Conservation (phyloP, 2,888 invertebrate species). For the Papilio gigon region DNA sequence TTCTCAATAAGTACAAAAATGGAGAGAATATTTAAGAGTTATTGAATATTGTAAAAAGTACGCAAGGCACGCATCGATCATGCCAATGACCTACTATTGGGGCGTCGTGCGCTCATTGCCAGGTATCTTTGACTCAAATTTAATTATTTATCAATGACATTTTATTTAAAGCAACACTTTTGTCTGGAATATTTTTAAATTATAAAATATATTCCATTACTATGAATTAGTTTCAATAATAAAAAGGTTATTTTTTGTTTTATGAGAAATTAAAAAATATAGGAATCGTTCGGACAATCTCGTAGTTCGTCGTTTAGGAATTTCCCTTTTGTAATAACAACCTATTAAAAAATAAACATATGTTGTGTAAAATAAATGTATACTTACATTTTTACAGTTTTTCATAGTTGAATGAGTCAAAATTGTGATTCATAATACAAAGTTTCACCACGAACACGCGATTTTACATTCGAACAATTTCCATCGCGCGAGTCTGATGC, state of each 20-base stretch:
- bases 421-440: constrained; percentile 3
- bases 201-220: neutral
- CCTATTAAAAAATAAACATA: neutral
- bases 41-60: neutral
- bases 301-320: too few species aligned
- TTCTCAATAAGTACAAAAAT: too few species aligned
- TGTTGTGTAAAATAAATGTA: neutral
- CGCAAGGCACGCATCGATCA: neutral
- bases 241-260: too few species aligned
- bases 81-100: constrained; percentile 35
- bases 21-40: neutral
- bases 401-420: constrained; percentile 3
- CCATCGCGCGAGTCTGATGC: constrained; percentile 14
- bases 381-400: neutral
- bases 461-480: constrained; percentile 13
- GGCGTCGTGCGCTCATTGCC: constrained; percentile 31
- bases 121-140: constrained; percentile 18
- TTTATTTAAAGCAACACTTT: constrained; percentile 21
- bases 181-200: neutral
- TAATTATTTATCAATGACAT: constrained; percentile 27
- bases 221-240: too few species aligned
- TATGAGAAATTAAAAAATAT: too few species aligned
- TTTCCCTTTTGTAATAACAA: too few species aligned
- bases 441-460: constrained; percentile 12
- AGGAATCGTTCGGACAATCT: too few species aligned